These are phyloP conservation scores for Crotalus tigris DNA, from an alignment of 2,113 vertebrate genomes.

Conservation along the genomic window DNA sequence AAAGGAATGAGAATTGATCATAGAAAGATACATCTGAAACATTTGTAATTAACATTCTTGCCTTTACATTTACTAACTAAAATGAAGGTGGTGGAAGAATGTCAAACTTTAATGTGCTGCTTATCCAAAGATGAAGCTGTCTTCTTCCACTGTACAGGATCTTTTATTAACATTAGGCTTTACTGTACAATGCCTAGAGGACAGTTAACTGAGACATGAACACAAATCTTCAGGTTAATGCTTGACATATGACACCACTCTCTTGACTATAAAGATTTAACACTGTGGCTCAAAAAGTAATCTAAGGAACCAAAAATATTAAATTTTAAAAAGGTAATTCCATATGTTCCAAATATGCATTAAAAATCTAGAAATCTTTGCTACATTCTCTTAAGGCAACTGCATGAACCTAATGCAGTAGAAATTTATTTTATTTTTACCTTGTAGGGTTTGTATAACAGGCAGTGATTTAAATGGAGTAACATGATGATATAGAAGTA, in stretches of 20 bases:
- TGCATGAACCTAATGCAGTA: constrained; percentile 39
- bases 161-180: constrained; percentile 17
- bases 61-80: background rate
- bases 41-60: background rate
- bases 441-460: constrained; percentile 53
- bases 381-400: constrained; percentile 26
- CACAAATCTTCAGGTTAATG: constrained; percentile 29
- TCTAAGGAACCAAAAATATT: constrained; percentile 35
- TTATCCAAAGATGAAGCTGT: constrained; percentile 9
- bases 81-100: background rate
- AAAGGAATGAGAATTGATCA: background rate
- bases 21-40: background rate
- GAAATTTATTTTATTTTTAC: constrained; percentile 35
- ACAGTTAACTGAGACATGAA: constrained; percentile 19
- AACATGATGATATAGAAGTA: constrained; percentile 44
- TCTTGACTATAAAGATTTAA: constrained; percentile 45
- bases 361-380: constrained; percentile 18
- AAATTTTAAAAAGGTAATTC: background rate
- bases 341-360: constrained; percentile 1
- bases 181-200: background rate
- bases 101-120: constrained; percentile 1
- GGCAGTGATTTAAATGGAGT: constrained; percentile 65
- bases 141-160: background rate
- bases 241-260: background rate
- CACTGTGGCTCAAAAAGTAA: constrained; percentile 41